Conservation (phyloP, 1,140 invertebrate genomes). For the Marisa cornuarietis region DNA sequence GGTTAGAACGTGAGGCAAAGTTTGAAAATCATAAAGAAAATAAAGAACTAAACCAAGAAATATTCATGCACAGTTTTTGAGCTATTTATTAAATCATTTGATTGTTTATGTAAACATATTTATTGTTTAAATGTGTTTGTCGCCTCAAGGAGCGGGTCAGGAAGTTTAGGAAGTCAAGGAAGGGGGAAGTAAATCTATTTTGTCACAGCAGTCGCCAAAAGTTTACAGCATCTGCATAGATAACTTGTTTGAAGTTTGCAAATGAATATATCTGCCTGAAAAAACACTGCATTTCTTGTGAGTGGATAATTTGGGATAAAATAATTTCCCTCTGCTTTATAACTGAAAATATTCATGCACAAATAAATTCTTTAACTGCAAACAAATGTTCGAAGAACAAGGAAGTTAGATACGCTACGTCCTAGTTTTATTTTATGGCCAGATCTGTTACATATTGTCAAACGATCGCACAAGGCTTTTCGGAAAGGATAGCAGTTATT, state of each 20-base stretch:
- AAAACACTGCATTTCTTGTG: not conserved
- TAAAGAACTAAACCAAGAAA: not conserved
- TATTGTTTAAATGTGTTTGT: too few relatives aligned
- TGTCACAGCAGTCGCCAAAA: too few relatives aligned
- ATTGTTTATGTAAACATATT: too few relatives aligned
- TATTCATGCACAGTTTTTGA: not conserved
- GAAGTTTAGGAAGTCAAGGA: too few relatives aligned
- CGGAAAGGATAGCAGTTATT: not conserved
- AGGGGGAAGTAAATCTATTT: too few relatives aligned
- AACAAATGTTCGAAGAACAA: not conserved
- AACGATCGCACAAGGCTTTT: not conserved
- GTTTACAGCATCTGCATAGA: too few relatives aligned
- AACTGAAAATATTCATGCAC: not conserved
- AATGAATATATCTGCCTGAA: not conserved
- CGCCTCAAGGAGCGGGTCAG: too few relatives aligned
- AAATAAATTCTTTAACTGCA: not conserved
- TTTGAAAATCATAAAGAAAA: not conserved
- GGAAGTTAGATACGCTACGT: not conserved
- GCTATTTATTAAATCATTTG: not conserved
- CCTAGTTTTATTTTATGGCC: not conserved
- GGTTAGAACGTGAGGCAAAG: not conserved
- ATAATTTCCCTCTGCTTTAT: not conserved
- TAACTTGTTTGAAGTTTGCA: too few relatives aligned
- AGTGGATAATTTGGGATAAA: not conserved
- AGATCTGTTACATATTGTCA: not conserved